Conservation (phyloP, 2,113 vertebrate species). For the Arizona elegans region DNA sequence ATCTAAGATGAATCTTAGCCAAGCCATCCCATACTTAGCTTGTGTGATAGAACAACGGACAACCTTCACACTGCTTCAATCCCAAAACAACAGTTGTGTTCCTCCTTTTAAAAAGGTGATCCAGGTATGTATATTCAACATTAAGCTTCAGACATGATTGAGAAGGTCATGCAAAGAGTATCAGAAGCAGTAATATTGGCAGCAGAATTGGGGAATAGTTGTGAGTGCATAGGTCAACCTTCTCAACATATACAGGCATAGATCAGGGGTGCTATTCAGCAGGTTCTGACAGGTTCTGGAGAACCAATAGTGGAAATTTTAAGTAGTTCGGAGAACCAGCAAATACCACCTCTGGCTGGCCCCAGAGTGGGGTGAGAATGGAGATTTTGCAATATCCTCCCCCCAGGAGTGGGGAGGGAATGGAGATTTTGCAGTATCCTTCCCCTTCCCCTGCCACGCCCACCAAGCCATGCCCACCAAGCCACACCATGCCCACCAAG, state of each 20-base stretch:
- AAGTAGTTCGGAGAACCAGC: too few species aligned
- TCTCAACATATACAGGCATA: neutral
- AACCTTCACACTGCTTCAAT: neutral
- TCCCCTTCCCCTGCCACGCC: too few species aligned
- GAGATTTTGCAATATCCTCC: too few species aligned
- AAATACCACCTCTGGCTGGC: too few species aligned
- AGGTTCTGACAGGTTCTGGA: too few species aligned
- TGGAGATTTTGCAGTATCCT: too few species aligned
- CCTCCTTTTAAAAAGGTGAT: neutral
- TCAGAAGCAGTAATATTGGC: neutral
- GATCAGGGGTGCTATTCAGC: neutral
- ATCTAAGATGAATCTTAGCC: neutral
- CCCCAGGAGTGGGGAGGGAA: too few species aligned
- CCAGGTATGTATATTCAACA: neutral
- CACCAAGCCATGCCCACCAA: too few species aligned
- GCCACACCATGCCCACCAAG: too few species aligned
- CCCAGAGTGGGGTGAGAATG: too few species aligned
- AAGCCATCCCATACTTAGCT: neutral
- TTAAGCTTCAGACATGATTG: neutral
- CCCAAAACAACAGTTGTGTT: neutral
- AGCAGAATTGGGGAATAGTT: neutral
- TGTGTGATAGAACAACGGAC: neutral
- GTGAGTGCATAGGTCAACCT: neutral
- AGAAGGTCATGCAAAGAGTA: neutral
- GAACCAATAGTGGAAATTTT: too few species aligned